Evolutionary conservation across 1,140 invertebrate species (phyloP), one percentile per base, ranked within the genome.

Genomic region (Diabrotica undecimpunctata): DNA sequence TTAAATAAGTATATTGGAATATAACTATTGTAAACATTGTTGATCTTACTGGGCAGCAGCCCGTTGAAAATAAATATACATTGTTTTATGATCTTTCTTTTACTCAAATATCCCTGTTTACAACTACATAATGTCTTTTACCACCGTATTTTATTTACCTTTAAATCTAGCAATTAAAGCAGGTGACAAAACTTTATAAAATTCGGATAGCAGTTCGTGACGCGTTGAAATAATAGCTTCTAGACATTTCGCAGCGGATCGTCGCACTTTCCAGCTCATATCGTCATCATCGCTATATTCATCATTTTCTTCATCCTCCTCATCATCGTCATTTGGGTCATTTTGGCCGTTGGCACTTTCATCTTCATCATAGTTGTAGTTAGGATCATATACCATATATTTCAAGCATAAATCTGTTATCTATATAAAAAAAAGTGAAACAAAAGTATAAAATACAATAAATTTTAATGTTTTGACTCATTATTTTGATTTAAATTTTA

Each of bases 281-380:
- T 99, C 98, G 79, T 99, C 98, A 81, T 98, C 96, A 80, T 99
- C 96, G 46, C 95, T 97, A 77, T 98, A 99, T 73, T 96, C 94
- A 73, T 96, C 94, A 69, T 96, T 95, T 62, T 91, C 87, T 52
- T 89, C 89, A 11, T 91, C 87, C 41, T 85, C 86, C 66, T 88
- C 87, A 61, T 88, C 87, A 56, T 83, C 84, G 10, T 82, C 83
- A 53, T 89, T 83, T 39, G 86, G 85, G 63, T 87, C 85, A 51
- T 82, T 84, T 66, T 87, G 86, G 39, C 80, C 88, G 52, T 46
- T 65, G 57, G 82, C 81, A 61, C 86, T 84, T 56, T 84, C 85
- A 67, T 90, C 90, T 73, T 93, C 91, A 74, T 97, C 95, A 75
- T 98, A 98, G 81, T 98, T 98, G 77, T 98, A 99, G 79, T 99